Base-by-base conservation (phyloP, 2,888 invertebrate species). In the Drosophila robusta region DNA sequence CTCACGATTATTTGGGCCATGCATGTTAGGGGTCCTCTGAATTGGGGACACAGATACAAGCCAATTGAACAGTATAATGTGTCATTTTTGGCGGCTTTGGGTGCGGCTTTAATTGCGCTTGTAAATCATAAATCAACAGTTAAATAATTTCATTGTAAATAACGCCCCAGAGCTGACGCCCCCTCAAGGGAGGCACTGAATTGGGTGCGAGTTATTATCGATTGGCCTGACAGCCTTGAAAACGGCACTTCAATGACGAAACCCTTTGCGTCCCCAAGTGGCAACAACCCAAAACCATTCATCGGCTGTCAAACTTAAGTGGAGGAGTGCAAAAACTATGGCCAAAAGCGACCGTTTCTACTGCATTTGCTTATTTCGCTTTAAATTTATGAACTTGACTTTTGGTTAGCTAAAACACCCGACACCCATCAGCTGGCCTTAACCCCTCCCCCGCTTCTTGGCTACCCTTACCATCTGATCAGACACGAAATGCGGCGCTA, bases 381-480 rank as follows among this genome's bases (percentile, higher is more conserved):
- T 89, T 60, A 62, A 85, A 75, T 81, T 83, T 81, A 87, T 87
- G 88, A 87, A 87, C 86, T 87, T 85, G 88, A 85, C 82, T 83
- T 66, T 85, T 61, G 70, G 82, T 85, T 87, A 70, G 75, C 70
- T 54, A 54, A 55, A 29, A 16, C 42, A n/a, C 47, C 29, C 26
- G 16, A 8, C 16, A 11, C 39, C 3, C 41, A 22, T 51, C 8
- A 41, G 14, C 45, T 34, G 34, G 34, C 34, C 34, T 12, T 14
- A 18, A 0, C n/a, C 44, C 54, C n/a, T n/a, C 29, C 26, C 42
- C 11, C 4, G 14, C 39, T 29, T 18, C 45, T 39, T 9, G 9
- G 14, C 36, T 38, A 8, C 38, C 29, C 18, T 12, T 45, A 24
- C 34, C 60, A 42, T 9, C 44, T 29, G 51, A 69, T 69, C 77